Percentiles rank a stretch among this genome's conserved stretches.
Conservation (phyloP, 2,888 invertebrate genomes). For the Nephrocerus scutellatus region DNA sequence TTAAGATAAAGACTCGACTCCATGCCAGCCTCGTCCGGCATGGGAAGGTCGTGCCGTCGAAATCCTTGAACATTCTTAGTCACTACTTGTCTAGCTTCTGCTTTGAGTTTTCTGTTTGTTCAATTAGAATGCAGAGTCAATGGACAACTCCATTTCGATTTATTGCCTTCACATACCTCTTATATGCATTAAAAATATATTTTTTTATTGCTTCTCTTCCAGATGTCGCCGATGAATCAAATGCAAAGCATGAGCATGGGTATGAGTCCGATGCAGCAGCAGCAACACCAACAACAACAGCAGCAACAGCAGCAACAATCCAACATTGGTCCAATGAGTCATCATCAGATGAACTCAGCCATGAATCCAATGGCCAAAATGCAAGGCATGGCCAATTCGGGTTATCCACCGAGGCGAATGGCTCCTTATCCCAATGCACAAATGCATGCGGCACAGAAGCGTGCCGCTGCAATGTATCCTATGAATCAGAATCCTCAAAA, state of each 20-base stretch:
- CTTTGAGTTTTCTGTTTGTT: too few relatives aligned
- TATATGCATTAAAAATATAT: neutral
- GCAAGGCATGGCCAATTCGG: constrained; percentile 51
- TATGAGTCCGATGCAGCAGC: constrained; percentile 48
- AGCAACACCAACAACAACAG: constrained; percentile 44
- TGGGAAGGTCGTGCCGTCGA: too few relatives aligned
- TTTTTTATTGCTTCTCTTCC: constrained; percentile 19
- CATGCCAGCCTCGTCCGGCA: too few relatives aligned
- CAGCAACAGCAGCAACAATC: constrained; percentile 35
- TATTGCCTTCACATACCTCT: neutral
- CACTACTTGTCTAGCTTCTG: too few relatives aligned
- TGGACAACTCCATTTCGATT: constrained; percentile 1
- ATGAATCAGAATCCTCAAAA: constrained; percentile 56
- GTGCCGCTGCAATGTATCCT: constrained; percentile 41
- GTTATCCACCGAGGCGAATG: constrained; percentile 68
- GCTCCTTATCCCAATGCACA: constrained; percentile 80
- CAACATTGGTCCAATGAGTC: constrained; percentile 57
- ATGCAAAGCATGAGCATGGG: constrained; percentile 71
- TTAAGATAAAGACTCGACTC: too few relatives aligned
- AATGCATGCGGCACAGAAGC: constrained; percentile 78
- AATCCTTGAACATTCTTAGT: too few relatives aligned
- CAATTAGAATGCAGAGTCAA: too few relatives aligned
- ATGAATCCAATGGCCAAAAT: constrained; percentile 60
- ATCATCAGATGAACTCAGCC: constrained; percentile 57
- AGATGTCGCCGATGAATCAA: constrained; percentile 68